These are phyloP conservation scores for Acropora tenuis DNA, from an alignment of 64 coral and sea anemone genomes.

Conservation along the genomic window DNA sequence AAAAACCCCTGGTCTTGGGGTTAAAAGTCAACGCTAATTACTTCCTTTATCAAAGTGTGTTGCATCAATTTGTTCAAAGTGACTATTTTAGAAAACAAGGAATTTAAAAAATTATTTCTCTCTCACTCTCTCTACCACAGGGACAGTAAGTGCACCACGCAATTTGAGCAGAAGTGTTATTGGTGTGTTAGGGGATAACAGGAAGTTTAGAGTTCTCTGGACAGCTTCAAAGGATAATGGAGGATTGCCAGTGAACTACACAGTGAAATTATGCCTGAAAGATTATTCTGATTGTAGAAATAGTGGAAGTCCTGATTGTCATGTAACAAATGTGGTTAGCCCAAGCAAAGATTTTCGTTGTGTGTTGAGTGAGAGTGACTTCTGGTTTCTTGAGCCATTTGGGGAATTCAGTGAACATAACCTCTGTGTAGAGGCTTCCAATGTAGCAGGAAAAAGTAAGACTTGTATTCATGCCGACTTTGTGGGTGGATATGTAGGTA, in stretches of 20 bases:
- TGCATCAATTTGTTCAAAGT: too few relatives aligned
- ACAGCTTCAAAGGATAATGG: background rate
- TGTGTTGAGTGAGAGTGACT: background rate
- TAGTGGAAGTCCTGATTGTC: background rate
- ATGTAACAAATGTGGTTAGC: background rate
- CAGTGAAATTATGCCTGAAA: too few relatives aligned
- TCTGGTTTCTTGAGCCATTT: background rate
- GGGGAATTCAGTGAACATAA: background rate
- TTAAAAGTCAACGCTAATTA: too few relatives aligned
- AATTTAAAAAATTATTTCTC: too few relatives aligned
- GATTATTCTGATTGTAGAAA: too few relatives aligned
- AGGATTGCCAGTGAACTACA: too few relatives aligned
- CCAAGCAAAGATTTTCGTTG: background rate
- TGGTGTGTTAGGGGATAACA: background rate
- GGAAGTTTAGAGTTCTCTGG: background rate
- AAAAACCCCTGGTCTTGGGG: too few relatives aligned
- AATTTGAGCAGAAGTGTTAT: conserved; percentile 22
- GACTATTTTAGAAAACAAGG: too few relatives aligned
- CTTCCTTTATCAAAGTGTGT: too few relatives aligned
- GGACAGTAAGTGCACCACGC: conserved; percentile 16
- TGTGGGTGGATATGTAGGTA: background rate
- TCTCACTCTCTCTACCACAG: background rate
- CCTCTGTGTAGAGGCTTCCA: background rate
- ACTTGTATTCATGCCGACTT: background rate
- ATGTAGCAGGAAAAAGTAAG: background rate